A percentile compares a stretch with the other conserved stretches of the same genome.
phyloP scores from a whole-genome alignment of 2,888 invertebrate species.

The Dexiosoma caninum region DNA sequence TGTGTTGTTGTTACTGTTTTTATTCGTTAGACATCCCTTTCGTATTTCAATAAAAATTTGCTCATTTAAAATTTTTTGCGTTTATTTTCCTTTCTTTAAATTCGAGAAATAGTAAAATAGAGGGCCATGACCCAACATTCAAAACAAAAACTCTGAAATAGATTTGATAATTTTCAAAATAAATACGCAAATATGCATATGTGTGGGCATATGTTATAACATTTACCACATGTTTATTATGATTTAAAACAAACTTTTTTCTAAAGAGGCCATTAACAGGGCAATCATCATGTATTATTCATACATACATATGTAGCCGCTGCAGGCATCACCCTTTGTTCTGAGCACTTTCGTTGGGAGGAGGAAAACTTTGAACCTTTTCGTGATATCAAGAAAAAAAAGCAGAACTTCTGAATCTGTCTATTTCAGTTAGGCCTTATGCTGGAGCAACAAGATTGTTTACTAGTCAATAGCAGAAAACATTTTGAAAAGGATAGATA shows the following conservation, averaged over 20 bases:
- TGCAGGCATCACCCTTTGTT: no score
- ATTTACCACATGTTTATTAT: background rate
- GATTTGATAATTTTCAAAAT: background rate
- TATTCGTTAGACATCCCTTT: background rate
- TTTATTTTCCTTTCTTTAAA: background rate
- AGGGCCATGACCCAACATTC: conserved; percentile 9
- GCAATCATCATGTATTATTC: no score
- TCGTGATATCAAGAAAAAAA: no score
- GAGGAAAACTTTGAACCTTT: no score
- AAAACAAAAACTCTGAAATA: background rate
- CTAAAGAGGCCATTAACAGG: no score
- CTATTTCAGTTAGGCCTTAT: no score
- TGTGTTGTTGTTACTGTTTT: background rate
- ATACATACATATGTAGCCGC: no score
- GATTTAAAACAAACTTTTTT: background rate
- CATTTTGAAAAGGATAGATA: no score
- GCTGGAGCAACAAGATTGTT: no score
- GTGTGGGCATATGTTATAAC: background rate
- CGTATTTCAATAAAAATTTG: conserved; percentile 36
- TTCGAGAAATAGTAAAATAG: background rate
- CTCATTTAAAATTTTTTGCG: conserved; percentile 25
- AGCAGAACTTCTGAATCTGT: no score
- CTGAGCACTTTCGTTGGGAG: no score
- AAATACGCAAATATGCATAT: background rate
- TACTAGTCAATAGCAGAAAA: no score